Percentiles rank a stretch among this genome's conserved stretches.
Evolutionary conservation across 2,797 vertebrate species (phyloP).

Genomic region (Meriones psammophilus): DNA sequence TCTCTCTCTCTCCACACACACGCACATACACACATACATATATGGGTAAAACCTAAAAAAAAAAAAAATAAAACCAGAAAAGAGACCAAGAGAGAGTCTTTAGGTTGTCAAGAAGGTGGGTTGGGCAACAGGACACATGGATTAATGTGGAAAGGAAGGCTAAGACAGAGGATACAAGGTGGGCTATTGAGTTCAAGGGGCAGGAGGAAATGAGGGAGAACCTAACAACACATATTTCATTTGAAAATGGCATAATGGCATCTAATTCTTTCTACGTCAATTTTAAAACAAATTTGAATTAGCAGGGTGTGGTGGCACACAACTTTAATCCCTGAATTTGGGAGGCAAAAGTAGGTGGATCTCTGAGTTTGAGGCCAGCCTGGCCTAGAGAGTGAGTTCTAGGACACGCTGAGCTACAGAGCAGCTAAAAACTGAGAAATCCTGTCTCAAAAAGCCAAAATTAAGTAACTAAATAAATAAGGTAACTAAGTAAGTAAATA

Average conservation of each 20-base stretch:
- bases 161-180: not conserved
- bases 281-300: not conserved
- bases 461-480: too few relatives aligned
- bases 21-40: too few relatives aligned
- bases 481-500: too few relatives aligned
- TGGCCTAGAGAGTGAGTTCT: not conserved
- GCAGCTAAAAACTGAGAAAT: not conserved
- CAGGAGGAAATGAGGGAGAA: not conserved
- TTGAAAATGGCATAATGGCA: not conserved
- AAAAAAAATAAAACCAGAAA: not conserved
- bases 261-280: not conserved
- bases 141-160: not conserved
- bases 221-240: not conserved
- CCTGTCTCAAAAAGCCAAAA: not conserved
- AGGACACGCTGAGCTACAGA: not conserved
- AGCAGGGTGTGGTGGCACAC: not conserved
- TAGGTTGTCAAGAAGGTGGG: not conserved
- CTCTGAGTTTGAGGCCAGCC: not conserved
- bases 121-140: not conserved
- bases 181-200: not conserved
- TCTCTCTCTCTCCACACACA: too few relatives aligned
- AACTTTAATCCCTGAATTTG: not conserved
- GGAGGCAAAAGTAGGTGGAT: not conserved
- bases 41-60: not conserved
- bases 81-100: not conserved